phyloP scores from a whole-genome alignment of 2,888 invertebrate species.

The Brachynemurus nebulosus region DNA sequence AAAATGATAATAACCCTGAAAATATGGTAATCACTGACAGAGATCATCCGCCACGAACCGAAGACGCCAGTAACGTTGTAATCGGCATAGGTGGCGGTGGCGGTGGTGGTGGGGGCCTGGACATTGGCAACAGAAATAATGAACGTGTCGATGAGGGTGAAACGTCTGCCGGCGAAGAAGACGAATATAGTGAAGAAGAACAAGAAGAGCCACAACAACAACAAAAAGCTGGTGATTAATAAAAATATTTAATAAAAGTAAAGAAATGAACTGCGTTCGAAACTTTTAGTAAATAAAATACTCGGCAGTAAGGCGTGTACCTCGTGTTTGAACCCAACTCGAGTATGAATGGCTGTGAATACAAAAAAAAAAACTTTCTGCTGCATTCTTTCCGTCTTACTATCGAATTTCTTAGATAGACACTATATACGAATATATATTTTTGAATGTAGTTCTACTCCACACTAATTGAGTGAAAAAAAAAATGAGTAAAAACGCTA shows the following conservation, averaged over 20 bases:
- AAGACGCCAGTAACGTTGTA: conserved; percentile 40
- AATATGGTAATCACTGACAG: conserved; percentile 4
- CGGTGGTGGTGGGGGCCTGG: conserved; percentile 26
- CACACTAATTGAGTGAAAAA: too few species aligned
- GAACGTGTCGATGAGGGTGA: conserved; percentile 29
- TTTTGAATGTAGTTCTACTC: too few species aligned
- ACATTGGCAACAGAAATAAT: too few species aligned
- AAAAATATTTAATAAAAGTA: not conserved
- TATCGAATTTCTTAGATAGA: not conserved
- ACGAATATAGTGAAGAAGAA: conserved; percentile 37
- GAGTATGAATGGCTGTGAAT: conserved; percentile 6
- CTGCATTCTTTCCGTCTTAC: conserved; percentile 6
- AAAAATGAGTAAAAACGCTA: too few species aligned
- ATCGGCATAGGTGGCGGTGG: conserved; percentile 27
- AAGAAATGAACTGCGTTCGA: conserved; percentile 2
- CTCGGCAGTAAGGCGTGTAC: conserved; percentile 6
- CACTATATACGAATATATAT: too few species aligned
- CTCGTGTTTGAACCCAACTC: not conserved
- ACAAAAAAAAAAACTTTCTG: conserved; percentile 1
- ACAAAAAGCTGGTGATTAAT: conserved; percentile 2
- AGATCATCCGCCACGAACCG: conserved; percentile 28
- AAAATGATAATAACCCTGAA: conserved; percentile 31
- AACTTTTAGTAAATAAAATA: not conserved
- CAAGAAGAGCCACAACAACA: conserved; percentile 23
- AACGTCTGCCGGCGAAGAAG: conserved; percentile 41